These are phyloP conservation scores for Lottia gigantea DNA, from an alignment of 2,888 invertebrate species.

Conservation along the genomic window DNA sequence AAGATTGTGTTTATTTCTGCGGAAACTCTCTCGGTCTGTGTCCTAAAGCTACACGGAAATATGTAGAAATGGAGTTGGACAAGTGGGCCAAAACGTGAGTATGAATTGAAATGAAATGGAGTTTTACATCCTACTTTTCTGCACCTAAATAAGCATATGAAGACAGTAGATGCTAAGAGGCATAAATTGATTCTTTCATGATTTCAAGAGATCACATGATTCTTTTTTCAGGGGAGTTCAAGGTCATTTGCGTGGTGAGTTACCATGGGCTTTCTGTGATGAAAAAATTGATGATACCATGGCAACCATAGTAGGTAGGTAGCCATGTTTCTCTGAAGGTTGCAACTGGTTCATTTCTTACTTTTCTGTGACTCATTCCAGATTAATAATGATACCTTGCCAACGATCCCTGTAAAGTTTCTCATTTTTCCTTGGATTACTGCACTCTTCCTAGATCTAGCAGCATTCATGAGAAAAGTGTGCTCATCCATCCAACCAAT, in stretches of 20 bases:
- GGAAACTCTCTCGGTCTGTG: conserved; percentile 74
- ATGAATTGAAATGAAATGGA: neutral
- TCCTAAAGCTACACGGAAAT: conserved; percentile 68
- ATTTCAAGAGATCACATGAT: no score
- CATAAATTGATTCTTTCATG: no score
- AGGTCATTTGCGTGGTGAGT: conserved; percentile 66
- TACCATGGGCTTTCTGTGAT: conserved; percentile 70
- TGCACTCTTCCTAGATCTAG: no score
- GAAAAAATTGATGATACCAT: conserved; percentile 64
- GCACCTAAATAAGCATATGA: no score
- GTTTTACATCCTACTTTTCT: neutral
- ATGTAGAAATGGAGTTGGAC: conserved; percentile 68
- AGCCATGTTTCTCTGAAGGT: neutral
- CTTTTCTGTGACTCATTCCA: no score
- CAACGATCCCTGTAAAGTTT: no score
- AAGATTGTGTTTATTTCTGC: conserved; percentile 72
- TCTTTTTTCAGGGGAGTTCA: conserved; percentile 58
- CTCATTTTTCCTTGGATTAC: no score
- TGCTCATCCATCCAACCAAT: no score
- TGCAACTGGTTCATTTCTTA: no score
- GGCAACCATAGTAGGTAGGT: conserved; percentile 67
- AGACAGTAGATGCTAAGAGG: no score
- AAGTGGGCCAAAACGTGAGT: conserved; percentile 71
- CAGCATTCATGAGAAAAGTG: no score
- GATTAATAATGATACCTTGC: no score